Base-by-base conservation (phyloP, 2,888 invertebrate species). In the Ctena decussata region DNA sequence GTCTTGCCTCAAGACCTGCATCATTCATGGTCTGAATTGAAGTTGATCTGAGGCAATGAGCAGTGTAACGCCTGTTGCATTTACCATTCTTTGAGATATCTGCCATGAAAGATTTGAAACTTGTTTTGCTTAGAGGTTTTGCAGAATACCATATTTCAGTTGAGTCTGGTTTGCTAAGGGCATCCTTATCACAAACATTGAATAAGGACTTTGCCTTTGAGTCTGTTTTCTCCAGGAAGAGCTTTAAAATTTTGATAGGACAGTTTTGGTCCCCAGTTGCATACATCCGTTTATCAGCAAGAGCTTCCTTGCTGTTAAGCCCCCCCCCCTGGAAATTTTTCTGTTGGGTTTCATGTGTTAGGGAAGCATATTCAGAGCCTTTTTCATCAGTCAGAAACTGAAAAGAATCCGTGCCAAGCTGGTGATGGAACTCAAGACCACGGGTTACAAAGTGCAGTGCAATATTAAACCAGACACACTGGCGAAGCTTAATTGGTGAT, bases 21-120 rank as follows among this genome's bases (percentile, higher is more conserved):
- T 32, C 8, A 32, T 76, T 57, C 32, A 81, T 57, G 0, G 12
- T n/a, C 3, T 65, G 44, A 21, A 78, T 82, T 6, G 78, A 35
- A 11, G 84, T 86, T 0, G 84, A 81, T n/a, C 86, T 39, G 2
- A 86, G 49, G 49, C 82, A 82, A 32, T 86, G 86, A 35, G 84
- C 81, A n/a, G 84, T 84, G 39, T 86, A 86, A 11, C 41, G 6
- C 8, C 6, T 11, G 41, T 41, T 11, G 41, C 6, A 41, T 15
- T 15, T 15, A 41, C 8, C 41, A 41, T 41, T 41, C 8, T 15
- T 6, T 11, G 8, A 41, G 41, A 41, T 41, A 41, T 41, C 41
- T 15, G 8, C 41, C 41, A 41, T 41, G 41, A 41, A 41, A 41
- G 8, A 11, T 15, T 6, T 6, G 15, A 41, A 41, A 11, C 15